Evolutionary conservation across 2,797 vertebrate species (phyloP).

Genomic region (Gorsachius magnificus): DNA sequence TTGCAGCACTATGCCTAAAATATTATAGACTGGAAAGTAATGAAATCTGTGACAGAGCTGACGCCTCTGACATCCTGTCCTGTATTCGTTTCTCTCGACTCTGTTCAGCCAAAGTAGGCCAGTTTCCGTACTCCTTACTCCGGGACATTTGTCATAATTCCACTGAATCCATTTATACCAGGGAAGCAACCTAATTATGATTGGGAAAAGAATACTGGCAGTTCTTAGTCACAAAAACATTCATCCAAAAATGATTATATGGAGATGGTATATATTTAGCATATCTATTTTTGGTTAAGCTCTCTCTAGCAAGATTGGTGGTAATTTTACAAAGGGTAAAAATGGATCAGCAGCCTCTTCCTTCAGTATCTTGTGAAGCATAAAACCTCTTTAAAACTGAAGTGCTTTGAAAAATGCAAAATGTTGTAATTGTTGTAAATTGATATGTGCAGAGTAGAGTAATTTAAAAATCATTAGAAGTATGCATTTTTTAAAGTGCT

Average conservation of each 20-base stretch:
- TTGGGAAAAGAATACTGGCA: constrained; percentile 49
- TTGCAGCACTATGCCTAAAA: neutral
- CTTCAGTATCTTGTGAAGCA: constrained; percentile 47
- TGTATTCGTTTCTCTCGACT: constrained; percentile 18
- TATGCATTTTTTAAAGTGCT: constrained; percentile 75
- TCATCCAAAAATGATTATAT: constrained; percentile 57
- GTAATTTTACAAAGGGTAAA: constrained; percentile 59
- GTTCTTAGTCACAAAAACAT: constrained; percentile 61
- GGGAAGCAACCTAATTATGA: constrained; percentile 60
- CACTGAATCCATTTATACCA: constrained; percentile 52
- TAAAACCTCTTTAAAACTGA: constrained; percentile 66
- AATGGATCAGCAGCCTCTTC: constrained; percentile 60
- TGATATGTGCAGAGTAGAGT: constrained; percentile 74
- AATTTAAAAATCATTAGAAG: constrained; percentile 79
- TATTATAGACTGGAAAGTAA: neutral
- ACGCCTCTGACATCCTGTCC: constrained; percentile 45
- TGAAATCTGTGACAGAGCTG: constrained; percentile 26
- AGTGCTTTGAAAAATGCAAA: constrained; percentile 71
- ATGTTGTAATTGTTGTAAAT: constrained; percentile 77
- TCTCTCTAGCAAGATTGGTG: constrained; percentile 50
- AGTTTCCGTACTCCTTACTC: constrained; percentile 15
- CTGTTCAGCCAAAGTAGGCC: constrained; percentile 46
- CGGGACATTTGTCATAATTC: constrained; percentile 57
- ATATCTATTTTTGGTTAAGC: constrained; percentile 66
- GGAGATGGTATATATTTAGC: constrained; percentile 57